Evolutionary conservation across 2,113 vertebrate genomes (phyloP).

Genomic region (Stigmatopora nigra): DNA sequence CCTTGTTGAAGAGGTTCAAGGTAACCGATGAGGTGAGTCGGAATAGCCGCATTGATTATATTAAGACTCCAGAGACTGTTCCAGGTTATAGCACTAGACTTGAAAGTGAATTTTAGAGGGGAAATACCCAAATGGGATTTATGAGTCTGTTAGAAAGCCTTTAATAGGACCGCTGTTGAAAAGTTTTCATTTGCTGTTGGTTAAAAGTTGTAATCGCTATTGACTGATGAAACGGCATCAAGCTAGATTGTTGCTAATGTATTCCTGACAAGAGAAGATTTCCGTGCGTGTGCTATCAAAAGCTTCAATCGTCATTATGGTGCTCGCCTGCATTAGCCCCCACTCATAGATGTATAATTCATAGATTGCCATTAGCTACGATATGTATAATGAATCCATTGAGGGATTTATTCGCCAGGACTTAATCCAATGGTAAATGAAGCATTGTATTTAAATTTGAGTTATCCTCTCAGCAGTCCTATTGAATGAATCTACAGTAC

Average conservation of each 20-base stretch:
- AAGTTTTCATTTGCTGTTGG: constrained; percentile 30
- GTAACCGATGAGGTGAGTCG: constrained; percentile 74
- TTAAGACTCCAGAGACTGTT: constrained; percentile 6
- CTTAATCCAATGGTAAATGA: constrained; percentile 34
- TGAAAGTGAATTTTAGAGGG: constrained; percentile 1
- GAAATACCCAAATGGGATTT: not conserved
- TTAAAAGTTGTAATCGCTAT: constrained; percentile 22
- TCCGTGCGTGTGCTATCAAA: constrained; percentile 12
- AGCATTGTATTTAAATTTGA: constrained; percentile 9
- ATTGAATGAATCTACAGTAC: not conserved
- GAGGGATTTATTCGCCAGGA: constrained; percentile 20
- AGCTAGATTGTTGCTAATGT: constrained; percentile 25
- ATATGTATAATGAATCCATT: constrained; percentile 39
- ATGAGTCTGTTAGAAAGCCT: constrained; percentile 18
- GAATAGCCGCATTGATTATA: constrained; percentile 14
- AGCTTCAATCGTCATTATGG: constrained; percentile 21
- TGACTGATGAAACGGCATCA: constrained; percentile 31
- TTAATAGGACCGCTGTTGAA: constrained; percentile 22
- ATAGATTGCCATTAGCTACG: constrained; percentile 30
- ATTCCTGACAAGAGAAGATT: constrained; percentile 16
- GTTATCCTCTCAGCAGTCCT: constrained; percentile 9
- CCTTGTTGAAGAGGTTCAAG: constrained; percentile 76
- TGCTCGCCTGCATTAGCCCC: constrained; percentile 16
- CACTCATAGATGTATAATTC: constrained; percentile 34
- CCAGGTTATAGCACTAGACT: constrained; percentile 11